Evolutionary conservation across 2,113 vertebrate genomes (phyloP), one percentile per base, ranked within the genome.

Genomic region (Dipodomys merriami): DNA sequence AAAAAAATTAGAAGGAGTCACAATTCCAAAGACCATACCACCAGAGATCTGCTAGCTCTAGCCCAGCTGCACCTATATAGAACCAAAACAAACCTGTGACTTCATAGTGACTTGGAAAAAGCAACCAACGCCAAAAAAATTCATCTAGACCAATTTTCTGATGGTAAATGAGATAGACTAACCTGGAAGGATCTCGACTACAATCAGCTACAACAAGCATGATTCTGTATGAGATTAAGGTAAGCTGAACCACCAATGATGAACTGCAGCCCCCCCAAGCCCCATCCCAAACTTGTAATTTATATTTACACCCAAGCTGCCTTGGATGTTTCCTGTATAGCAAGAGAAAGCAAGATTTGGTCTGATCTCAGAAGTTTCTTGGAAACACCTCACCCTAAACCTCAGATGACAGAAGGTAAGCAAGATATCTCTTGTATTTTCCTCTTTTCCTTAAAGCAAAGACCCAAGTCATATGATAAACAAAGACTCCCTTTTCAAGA

Each of bases 401-500:
- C 44, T 76, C 29, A 39, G 20, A 27, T 19, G 13, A 6, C 68
- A 88, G 33, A 90, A 53, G 71, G 33, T 64, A 33, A 23, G 62
- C 44, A 64, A 86, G 86, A 57, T 27, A 30, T 62, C 60, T 20
- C 73, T 25, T n/a, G 88, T n/a, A n/a, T 57, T 82, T 72, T 86
- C 46, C 15, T 72, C 46, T 88, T 78, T 73, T 39, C 25, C 18
- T 69, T 62, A 73, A 79, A 84, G 53, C 18, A 91, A 76, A 74
- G 46, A 87, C 86, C n/a, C 35, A 81, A 25, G 4, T 85, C 62
- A 74, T 83, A 6, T 82, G 81, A 69, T 86, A 93, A 64, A 30
- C 2, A 7, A 44, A 90, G 39, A 79, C 23, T 95, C 67, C 35
- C 9, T 80, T 87, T 92, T 84, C 27, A 87, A 78, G 16, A 90